Percentiles rank a stretch among this genome's conserved stretches.
Conservation (phyloP, 2,113 vertebrate genomes). For the Chloebia gouldiae region DNA sequence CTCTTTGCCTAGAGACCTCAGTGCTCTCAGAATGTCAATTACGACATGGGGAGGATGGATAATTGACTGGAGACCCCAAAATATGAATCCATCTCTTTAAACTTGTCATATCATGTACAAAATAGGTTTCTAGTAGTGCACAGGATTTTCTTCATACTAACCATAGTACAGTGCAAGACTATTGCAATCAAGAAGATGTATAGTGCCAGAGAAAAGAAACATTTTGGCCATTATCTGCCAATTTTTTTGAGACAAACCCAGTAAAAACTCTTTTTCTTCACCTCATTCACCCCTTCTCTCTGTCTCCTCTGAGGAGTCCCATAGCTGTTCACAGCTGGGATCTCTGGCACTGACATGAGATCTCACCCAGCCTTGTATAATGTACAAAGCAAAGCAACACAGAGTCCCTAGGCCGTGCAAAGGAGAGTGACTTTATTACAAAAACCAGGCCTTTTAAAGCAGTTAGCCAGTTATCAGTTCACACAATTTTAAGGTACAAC, state of each 20-base stretch:
- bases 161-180: background rate
- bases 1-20: background rate
- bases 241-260: background rate
- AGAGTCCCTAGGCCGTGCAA: background rate
- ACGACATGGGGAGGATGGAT: background rate
- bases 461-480: background rate
- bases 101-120: background rate
- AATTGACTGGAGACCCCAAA: background rate
- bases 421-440: background rate
- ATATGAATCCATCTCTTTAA: background rate
- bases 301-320: background rate
- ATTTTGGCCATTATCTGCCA: background rate
- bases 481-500: background rate
- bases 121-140: background rate
- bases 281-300: background rate
- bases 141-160: background rate
- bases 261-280: background rate
- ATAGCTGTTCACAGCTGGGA: background rate
- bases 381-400: background rate
- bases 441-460: background rate
- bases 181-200: background rate
- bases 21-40: background rate
- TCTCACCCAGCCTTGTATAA: background rate
- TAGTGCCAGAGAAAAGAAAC: background rate
- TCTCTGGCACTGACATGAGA: background rate